Percentiles rank a stretch among this genome's conserved stretches.
phyloP scores from a whole-genome alignment of 2,888 invertebrate genomes.

The Melieria omissa region DNA sequence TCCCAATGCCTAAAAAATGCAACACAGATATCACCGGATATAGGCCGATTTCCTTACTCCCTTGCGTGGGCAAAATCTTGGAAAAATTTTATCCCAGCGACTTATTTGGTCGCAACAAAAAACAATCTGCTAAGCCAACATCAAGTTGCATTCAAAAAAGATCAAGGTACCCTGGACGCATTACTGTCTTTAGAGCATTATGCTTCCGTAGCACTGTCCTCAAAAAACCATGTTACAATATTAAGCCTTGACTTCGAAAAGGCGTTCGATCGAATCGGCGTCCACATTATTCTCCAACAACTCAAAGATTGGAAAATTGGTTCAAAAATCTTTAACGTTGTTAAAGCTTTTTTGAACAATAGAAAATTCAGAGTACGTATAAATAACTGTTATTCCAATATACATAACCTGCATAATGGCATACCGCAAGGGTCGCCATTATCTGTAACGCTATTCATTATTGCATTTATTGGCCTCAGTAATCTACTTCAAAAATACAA shows the following conservation, averaged over 20 bases:
- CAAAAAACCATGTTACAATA: background rate
- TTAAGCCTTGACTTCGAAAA: background rate
- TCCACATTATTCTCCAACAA: background rate
- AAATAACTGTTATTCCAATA: no score
- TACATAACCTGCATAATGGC: no score
- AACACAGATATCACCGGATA: no score
- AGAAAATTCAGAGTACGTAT: no score
- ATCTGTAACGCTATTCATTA: no score
- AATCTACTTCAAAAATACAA: no score
- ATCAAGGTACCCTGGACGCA: background rate
- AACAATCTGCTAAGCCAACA: background rate
- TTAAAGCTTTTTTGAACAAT: background rate
- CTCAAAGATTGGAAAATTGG: background rate
- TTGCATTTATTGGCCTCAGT: no score
- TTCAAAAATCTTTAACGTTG: background rate
- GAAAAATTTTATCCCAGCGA: no score
- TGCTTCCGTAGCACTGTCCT: background rate
- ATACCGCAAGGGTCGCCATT: no score
- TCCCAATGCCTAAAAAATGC: no score
- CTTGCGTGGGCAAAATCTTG: no score
- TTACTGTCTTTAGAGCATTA: background rate
- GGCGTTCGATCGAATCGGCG: background rate
- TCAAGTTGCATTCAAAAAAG: constrained; percentile 2
- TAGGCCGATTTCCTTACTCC: no score
- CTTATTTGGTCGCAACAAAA: background rate